Evolutionary conservation across 2,113 vertebrate species (phyloP).

Genomic region (Oceanites oceanicus): DNA sequence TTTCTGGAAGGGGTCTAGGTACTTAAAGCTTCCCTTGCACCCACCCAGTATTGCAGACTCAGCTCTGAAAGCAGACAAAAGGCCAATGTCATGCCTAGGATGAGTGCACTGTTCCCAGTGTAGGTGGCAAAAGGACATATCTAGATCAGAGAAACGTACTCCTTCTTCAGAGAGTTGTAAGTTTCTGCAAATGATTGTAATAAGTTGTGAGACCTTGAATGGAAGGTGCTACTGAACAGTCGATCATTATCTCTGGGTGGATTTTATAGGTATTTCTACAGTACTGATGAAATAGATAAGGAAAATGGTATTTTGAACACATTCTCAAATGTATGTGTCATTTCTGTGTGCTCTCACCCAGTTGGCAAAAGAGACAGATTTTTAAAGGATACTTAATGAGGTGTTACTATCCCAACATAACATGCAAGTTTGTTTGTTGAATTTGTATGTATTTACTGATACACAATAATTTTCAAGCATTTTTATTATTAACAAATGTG

Average conservation of each 20-base stretch:
- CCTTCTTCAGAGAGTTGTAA: not conserved
- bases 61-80: not conserved
- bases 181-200: not conserved
- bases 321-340: not conserved
- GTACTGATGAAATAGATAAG: not conserved
- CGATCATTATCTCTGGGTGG: not conserved
- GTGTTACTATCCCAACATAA: not conserved
- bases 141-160: not conserved
- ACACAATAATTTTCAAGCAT: not conserved
- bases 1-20: not conserved
- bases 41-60: not conserved
- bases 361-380: not conserved
- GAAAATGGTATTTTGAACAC: not conserved
- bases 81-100: not conserved
- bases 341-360: not conserved
- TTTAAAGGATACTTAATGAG: not conserved
- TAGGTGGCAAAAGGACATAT: not conserved
- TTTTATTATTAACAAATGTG: not conserved
- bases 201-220: not conserved
- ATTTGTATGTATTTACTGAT: not conserved
- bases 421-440: not conserved
- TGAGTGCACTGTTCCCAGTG: not conserved
- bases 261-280: not conserved
- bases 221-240: not conserved
- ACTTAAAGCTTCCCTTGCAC: not conserved